phyloP scores from a whole-genome alignment of 2,113 vertebrate species.

The Poeciliopsis retropinna region DNA sequence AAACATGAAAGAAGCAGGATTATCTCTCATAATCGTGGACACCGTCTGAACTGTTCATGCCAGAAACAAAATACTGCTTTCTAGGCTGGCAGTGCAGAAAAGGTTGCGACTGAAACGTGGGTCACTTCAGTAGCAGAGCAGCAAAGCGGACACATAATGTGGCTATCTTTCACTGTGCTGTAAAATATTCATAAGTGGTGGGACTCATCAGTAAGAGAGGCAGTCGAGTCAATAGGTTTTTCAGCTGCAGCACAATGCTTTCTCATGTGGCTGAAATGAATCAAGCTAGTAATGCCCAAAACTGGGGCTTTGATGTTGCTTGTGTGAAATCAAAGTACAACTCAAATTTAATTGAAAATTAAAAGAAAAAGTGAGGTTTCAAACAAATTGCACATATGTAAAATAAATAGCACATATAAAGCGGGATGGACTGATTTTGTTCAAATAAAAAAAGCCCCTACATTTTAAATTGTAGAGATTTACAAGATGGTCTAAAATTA shows the following conservation, averaged over 20 bases:
- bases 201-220: constrained; percentile 46
- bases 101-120: constrained; percentile 1
- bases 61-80: constrained; percentile 2
- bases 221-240: constrained; percentile 30
- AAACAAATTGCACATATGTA: not conserved
- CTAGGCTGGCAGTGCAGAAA: not conserved
- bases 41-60: not conserved
- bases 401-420: not conserved
- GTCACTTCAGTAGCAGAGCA: constrained; percentile 19
- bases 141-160: constrained; percentile 48
- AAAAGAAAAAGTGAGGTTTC: not conserved
- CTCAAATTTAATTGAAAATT: not conserved
- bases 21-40: not conserved
- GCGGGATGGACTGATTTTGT: not conserved
- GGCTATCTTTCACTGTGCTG: constrained; percentile 32
- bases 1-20: not conserved
- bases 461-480: too few species aligned
- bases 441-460: not conserved
- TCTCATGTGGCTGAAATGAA: constrained; percentile 6
- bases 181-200: constrained; percentile 69
- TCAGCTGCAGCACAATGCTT: constrained; percentile 19
- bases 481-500: too few species aligned
- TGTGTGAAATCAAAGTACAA: not conserved
- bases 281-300: constrained; percentile 43
- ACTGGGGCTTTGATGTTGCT: not conserved